Conservation (phyloP, 2,113 vertebrate species). For the Bufo bufo region DNA sequence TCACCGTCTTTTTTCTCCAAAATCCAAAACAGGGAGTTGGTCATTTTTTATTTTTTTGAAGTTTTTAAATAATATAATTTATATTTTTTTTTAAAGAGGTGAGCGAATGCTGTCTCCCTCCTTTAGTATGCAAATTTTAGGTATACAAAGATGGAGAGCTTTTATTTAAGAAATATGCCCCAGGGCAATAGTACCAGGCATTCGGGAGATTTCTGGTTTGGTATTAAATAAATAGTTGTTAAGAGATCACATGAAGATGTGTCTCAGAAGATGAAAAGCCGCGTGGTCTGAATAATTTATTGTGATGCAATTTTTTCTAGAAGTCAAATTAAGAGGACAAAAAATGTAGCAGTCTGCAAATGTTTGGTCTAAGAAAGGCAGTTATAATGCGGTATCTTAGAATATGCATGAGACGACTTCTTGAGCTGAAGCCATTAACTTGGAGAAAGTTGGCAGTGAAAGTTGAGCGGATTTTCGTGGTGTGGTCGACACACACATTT, state of each 20-base stretch:
- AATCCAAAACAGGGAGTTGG: constrained; percentile 65
- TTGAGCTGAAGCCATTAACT: constrained; percentile 46
- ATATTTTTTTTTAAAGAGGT: constrained; percentile 63
- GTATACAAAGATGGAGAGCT: constrained; percentile 89
- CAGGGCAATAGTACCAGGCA: constrained; percentile 83
- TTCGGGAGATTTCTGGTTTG: constrained; percentile 85
- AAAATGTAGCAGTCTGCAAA: constrained; percentile 74
- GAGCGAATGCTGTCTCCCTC: constrained; percentile 74
- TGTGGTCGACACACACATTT: constrained; percentile 19
- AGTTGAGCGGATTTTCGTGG: constrained; percentile 11
- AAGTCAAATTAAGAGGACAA: constrained; percentile 71
- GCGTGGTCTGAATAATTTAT: constrained; percentile 81
- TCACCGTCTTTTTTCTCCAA: constrained; percentile 58
- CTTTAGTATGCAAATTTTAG: constrained; percentile 92
- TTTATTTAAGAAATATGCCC: constrained; percentile 95
- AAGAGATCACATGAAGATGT: constrained; percentile 88
- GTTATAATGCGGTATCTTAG: constrained; percentile 57
- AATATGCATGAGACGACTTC: constrained; percentile 69
- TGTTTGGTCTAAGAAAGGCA: constrained; percentile 59
- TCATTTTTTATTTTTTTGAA: constrained; percentile 22
- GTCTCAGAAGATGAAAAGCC: constrained; percentile 90
- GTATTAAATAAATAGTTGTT: constrained; percentile 95
- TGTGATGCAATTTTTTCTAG: constrained; percentile 74
- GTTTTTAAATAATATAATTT: background rate
- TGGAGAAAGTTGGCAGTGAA: constrained; percentile 48